These are phyloP conservation scores for Chelon labrosus DNA, from an alignment of 2,797 vertebrate genomes.

Conservation along the genomic window DNA sequence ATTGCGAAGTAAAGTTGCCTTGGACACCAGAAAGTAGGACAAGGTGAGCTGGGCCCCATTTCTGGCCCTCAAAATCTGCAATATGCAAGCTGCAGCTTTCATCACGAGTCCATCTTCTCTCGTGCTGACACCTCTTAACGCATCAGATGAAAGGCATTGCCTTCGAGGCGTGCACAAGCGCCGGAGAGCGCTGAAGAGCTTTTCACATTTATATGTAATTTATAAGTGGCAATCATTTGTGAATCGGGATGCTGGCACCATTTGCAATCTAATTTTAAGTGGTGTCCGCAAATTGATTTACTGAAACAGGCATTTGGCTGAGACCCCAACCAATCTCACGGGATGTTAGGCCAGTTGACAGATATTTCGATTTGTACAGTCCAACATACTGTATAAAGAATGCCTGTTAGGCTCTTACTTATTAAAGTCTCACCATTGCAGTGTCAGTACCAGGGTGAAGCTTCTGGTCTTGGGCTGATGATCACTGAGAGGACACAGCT, in stretches of 20 bases:
- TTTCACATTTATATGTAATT: constrained; percentile 8
- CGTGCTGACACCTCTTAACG: background rate
- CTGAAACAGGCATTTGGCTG: constrained; percentile 8
- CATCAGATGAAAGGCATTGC: background rate
- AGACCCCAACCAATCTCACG: constrained; percentile 1
- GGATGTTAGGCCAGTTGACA: constrained; percentile 8
- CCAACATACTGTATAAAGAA: constrained; percentile 2
- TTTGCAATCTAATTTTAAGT: background rate
- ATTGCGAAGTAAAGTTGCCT: background rate
- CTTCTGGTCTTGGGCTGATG: constrained; percentile 17
- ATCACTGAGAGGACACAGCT: constrained; percentile 29
- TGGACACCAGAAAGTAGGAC: background rate
- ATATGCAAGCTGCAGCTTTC: background rate
- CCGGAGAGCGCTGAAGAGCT: background rate
- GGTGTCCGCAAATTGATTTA: constrained; percentile 3
- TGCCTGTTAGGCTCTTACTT: background rate
- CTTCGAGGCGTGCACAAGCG: background rate
- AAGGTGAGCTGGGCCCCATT: background rate
- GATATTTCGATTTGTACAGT: background rate
- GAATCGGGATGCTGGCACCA: background rate
- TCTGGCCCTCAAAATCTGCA: background rate
- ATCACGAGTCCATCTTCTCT: constrained; percentile 1
- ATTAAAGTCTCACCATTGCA: constrained; percentile 8
- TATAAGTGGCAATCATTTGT: constrained; percentile 4
- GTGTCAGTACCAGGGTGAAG: constrained; percentile 20